A percentile compares a stretch with the other conserved stretches of the same genome.
phyloP scores from a whole-genome alignment of 64 coral and sea anemone genomes.

The Porites australiensis region DNA sequence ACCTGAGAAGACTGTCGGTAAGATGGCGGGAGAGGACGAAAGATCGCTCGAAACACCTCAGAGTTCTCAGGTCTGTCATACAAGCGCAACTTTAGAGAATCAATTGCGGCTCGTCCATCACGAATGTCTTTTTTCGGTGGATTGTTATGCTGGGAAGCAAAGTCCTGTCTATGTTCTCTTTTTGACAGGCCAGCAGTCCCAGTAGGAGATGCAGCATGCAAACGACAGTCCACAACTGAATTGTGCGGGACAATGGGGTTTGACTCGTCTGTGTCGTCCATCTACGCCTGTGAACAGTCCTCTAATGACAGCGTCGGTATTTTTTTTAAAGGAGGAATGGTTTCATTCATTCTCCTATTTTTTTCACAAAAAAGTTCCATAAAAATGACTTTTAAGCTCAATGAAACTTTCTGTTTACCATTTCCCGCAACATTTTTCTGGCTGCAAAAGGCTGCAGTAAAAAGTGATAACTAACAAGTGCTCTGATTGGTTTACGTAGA shows the following conservation, averaged over 20 bases:
- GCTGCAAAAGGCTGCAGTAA: background rate
- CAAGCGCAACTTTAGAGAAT: slow-evolving; percentile 80
- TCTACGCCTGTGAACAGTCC: background rate
- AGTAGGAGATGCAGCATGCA: slow-evolving; percentile 46
- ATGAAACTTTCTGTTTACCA: background rate
- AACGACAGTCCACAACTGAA: slow-evolving; percentile 84
- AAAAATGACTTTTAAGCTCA: background rate
- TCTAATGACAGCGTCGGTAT: background rate
- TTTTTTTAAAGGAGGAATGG: background rate
- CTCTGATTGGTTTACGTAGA: slow-evolving; percentile 32
- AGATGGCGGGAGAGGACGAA: slow-evolving; percentile 62
- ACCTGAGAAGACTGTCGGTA: slow-evolving; percentile 51
- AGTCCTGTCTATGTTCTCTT: slow-evolving; percentile 49
- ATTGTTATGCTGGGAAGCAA: slow-evolving; percentile 25
- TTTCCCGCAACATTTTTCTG: background rate
- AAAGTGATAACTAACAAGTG: background rate
- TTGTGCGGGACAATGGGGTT: slow-evolving; percentile 91
- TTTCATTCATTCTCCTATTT: background rate
- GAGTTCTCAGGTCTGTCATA: slow-evolving; percentile 94
- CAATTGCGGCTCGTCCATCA: slow-evolving; percentile 76
- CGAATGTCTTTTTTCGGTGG: slow-evolving; percentile 45
- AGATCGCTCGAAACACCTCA: slow-evolving; percentile 87
- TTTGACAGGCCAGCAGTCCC: slow-evolving; percentile 27
- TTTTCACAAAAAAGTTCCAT: background rate
- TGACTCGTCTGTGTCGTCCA: slow-evolving; percentile 85